phyloP scores from a whole-genome alignment of 1,140 invertebrate genomes.

The Drosophila leontia region DNA sequence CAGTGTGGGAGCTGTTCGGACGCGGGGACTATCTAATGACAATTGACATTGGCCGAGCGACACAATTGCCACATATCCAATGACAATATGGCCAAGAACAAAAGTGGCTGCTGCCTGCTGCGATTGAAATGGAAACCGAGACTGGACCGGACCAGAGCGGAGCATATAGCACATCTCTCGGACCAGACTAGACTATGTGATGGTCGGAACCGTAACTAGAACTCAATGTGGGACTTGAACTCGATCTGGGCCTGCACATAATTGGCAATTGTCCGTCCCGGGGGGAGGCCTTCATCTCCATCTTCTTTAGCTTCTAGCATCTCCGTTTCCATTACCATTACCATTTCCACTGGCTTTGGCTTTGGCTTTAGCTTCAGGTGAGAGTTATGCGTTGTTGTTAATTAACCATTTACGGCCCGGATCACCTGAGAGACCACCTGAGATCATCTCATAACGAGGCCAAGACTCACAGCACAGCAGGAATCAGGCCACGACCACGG shows the following conservation, averaged over 20 bases:
- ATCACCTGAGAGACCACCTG: conserved; percentile 39
- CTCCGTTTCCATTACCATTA: conserved; percentile 40
- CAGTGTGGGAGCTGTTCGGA: conserved; percentile 27
- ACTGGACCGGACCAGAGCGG: conserved; percentile 15
- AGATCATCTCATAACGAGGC: conserved; percentile 55
- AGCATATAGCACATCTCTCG: conserved; percentile 5
- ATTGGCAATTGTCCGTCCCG: conserved; percentile 70
- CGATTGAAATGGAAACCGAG: conserved; percentile 58
- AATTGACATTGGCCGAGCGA: conserved; percentile 78
- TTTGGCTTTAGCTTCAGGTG: conserved; percentile 49
- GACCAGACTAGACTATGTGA: conserved; percentile 2
- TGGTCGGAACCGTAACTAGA: conserved; percentile 27
- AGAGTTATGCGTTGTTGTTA: conserved; percentile 81
- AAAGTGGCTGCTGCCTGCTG: conserved; percentile 29
- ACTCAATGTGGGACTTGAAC: conserved; percentile 47
- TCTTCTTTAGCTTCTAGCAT: background rate
- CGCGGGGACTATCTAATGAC: conserved; percentile 55
- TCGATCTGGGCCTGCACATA: conserved; percentile 74
- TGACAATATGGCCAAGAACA: conserved; percentile 30
- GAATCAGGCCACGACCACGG: conserved; percentile 49
- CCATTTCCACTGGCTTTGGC: conserved; percentile 28
- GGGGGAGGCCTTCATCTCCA: conserved; percentile 15
- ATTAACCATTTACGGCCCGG: conserved; percentile 76
- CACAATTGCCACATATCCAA: conserved; percentile 72
- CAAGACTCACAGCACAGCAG: conserved; percentile 28